Base-by-base conservation (phyloP, 2,113 vertebrate genomes). In the Steatornis caripensis region DNA sequence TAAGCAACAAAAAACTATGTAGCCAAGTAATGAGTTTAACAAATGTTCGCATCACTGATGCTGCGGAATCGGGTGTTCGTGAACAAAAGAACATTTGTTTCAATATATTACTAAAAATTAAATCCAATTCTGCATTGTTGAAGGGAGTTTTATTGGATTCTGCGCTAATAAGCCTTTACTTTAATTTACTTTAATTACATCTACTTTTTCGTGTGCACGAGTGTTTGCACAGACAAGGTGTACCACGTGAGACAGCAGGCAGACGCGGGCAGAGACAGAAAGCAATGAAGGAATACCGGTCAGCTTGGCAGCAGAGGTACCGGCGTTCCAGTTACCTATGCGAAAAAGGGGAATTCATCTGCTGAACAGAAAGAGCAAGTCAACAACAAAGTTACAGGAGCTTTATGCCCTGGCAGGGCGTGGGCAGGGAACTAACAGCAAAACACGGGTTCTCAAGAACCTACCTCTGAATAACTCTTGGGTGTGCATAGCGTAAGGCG, bases 281-380 rank as follows among this genome's bases (percentile, higher is more conserved):
- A 46, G 10, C 14, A 32, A 21, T n/a, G 1, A n/a, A 49, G 13
- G 0, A 2, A 26, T 20, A 60, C 8, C 49, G 43, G n/a, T 6
- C 27, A 29, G 27, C 7, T 78, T 80, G 39, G 27, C 26, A 89
- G 60, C 60, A 69, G 20, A 43, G 16, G 6, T 4, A 20, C 4
- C 37, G 49, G 8, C 29, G 15, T 6, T 14, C 9, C 15, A 48
- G 20, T 30, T 51, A 17, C 27, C 17, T 23, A 14, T 2, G 11
- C 2, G 26, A 57, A 23, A 26, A 30, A 62, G 1, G 5, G 5
- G 18, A 78, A 27, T 24, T 13, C 27, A 29, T 12, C 21, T 22
- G 21, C 54, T 78, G 48, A 85, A 43, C 8, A 26, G 8, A 46
- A 74, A 64, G 19, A 32, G 10, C 19, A 71, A 39, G 37, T n/a